Percentiles rank a stretch among this genome's conserved stretches.
Conservation (phyloP, 2,888 invertebrate genomes). For the Boloria euphrosyne region DNA sequence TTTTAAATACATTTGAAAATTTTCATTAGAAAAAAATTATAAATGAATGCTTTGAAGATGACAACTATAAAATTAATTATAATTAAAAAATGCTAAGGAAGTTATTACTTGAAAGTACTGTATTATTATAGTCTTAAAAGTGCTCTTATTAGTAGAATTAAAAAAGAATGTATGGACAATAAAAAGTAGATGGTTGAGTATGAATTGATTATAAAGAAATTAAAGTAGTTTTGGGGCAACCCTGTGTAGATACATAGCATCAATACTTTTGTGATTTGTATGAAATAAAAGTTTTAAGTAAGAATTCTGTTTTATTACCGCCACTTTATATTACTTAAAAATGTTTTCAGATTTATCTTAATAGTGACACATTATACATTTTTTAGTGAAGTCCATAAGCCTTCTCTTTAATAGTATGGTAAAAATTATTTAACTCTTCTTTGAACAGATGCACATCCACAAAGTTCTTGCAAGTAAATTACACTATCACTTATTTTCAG, state of each 20-base stretch:
- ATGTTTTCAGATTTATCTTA: no score
- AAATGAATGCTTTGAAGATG: no score
- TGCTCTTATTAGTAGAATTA: neutral
- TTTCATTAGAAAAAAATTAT: no score
- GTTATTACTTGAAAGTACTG: no score
- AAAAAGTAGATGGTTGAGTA: conserved; percentile 6
- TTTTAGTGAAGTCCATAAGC: no score
- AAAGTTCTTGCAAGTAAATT: neutral
- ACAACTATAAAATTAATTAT: no score
- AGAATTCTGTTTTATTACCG: conserved; percentile 5
- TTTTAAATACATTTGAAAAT: no score
- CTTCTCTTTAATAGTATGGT: no score
- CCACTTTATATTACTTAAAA: neutral
- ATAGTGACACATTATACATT: no score
- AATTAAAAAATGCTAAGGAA: no score
- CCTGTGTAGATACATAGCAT: neutral
- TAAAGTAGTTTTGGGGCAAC: neutral
- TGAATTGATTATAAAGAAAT: neutral
- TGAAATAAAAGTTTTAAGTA: conserved; percentile 5
- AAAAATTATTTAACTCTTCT: no score
- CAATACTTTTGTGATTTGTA: neutral
- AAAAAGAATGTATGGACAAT: conserved; percentile 5
- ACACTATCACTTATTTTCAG: neutral
- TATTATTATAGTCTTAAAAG: no score
- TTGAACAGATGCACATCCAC: neutral